Conservation (phyloP, 2,888 invertebrate species). For the Catonia carolina region DNA sequence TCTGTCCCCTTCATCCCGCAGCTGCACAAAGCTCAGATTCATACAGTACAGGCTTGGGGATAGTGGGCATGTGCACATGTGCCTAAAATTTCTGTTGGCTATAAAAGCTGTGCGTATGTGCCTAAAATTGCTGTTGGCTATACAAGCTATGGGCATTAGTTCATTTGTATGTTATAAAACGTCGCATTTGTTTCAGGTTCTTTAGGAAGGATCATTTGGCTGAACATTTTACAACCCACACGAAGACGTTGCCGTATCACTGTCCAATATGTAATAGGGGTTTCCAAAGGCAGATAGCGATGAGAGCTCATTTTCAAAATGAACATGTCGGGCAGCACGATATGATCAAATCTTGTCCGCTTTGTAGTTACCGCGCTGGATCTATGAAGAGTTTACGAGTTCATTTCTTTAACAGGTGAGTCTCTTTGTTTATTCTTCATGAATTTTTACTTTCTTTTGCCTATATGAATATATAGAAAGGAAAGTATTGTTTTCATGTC, state of each 20-base stretch:
- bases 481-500: too few species aligned
- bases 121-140: not conserved
- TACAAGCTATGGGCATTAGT: too few species aligned
- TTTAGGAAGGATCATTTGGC: constrained; percentile 90
- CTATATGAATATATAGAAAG: too few species aligned
- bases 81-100: not conserved
- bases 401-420: constrained; percentile 82
- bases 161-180: too few species aligned
- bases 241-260: constrained; percentile 86
- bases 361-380: constrained; percentile 81
- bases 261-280: constrained; percentile 89
- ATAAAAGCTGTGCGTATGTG: not conserved
- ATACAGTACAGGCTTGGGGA: too few species aligned
- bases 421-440: too few species aligned
- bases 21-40: too few species aligned
- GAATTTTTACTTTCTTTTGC: too few species aligned
- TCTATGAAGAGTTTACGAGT: constrained; percentile 85
- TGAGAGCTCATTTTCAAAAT: constrained; percentile 89
- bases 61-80: not conserved
- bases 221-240: constrained; percentile 88
- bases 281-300: constrained; percentile 86
- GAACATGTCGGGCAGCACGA: constrained; percentile 88
- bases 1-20: too few species aligned
- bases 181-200: constrained; percentile 53
- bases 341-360: constrained; percentile 81